Conservation (phyloP, 2,797 vertebrate genomes). For the Malurus leucopterus region DNA sequence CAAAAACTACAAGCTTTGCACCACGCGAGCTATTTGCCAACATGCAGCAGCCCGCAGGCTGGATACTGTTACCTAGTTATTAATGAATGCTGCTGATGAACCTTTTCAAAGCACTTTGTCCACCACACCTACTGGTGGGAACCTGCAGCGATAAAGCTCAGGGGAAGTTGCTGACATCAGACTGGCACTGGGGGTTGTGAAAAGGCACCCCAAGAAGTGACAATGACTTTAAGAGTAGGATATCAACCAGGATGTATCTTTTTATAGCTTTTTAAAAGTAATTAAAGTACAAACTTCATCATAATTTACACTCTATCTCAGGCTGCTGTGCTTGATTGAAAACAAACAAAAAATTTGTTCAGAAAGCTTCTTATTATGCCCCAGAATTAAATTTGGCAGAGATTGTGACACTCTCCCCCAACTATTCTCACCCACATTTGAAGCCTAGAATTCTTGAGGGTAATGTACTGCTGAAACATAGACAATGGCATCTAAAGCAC, state of each 20-base stretch:
- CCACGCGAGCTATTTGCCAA: not conserved
- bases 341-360: not conserved
- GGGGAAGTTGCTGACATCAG: not conserved
- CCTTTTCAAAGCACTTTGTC: conserved; percentile 21
- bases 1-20: conserved; percentile 46
- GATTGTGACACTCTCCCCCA: not conserved
- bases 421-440: not conserved
- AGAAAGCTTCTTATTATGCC: not conserved
- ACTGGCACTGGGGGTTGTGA: not conserved
- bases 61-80: conserved; percentile 55
- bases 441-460: not conserved
- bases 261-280: not conserved
- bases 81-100: conserved; percentile 54
- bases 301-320: not conserved
- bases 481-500: not conserved
- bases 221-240: not conserved
- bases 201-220: not conserved
- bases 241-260: not conserved
- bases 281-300: not conserved
- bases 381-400: not conserved
- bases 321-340: not conserved
- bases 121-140: conserved; percentile 59
- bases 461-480: not conserved
- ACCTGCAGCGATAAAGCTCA: not conserved
- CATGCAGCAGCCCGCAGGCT: conserved; percentile 21